phyloP scores from a whole-genome alignment of 35 echinoderm and acorn worm species.

The Heliocidaris tuberculata region DNA sequence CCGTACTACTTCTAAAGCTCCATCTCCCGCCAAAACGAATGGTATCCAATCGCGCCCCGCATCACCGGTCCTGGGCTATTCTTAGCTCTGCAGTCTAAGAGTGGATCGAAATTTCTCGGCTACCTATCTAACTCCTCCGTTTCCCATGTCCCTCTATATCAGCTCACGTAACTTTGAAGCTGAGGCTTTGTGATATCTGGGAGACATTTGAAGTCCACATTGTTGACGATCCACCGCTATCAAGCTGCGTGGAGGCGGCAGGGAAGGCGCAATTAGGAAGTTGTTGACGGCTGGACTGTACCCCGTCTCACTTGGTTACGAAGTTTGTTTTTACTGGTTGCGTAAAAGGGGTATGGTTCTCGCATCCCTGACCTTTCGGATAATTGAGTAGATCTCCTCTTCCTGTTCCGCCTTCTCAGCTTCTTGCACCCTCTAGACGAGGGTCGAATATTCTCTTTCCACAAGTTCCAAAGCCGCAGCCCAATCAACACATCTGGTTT shows the following conservation, averaged over 20 bases:
- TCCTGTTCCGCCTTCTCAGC: background rate
- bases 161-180: background rate
- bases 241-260: constrained; percentile 34
- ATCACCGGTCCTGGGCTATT: background rate
- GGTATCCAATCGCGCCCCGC: background rate
- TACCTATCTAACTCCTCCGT: background rate
- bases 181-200: background rate
- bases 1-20: background rate
- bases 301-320: background rate
- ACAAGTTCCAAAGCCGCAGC: background rate
- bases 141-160: background rate
- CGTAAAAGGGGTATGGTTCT: constrained; percentile 23
- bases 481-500: constrained; percentile 6
- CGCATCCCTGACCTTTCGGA: constrained; percentile 17
- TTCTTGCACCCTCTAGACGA: background rate
- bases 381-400: constrained; percentile 6
- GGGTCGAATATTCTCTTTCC: background rate
- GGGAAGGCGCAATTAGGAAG: constrained; percentile 14
- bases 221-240: constrained; percentile 25
- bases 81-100: background rate
- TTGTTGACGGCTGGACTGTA: background rate
- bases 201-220: background rate
- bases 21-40: background rate
- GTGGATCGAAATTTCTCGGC: background rate
- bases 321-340: constrained; percentile 28